Evolutionary conservation across 2,888 invertebrate genomes (phyloP), one percentile per base, ranked within the genome.

Genomic region (Drosophila phalerata): DNA sequence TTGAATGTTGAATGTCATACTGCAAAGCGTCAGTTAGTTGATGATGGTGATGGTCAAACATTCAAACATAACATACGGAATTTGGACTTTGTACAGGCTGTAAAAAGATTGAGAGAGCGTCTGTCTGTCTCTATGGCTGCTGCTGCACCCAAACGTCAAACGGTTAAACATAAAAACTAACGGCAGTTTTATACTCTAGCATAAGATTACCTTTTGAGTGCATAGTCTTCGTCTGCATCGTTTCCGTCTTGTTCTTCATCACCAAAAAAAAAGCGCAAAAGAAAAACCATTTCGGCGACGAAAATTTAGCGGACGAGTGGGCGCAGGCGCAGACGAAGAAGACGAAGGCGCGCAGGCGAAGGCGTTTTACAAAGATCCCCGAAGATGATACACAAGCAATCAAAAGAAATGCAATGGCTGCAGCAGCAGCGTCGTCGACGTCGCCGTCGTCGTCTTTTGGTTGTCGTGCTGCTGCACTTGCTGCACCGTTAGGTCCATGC

Each of bases 311-410:
- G 67, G 51, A 72, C 45, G 78, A 76, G 81, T 81, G 79, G 79
- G 83, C 79, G 80, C 67, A 60, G 56, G 49, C 75, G 60, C 55
- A 51, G 57, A 65, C 58, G 66, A 8, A 28, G 80, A 22, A 22
- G 22, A 22, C 22, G 22, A 22, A 69, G 55, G 55, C n/a, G 49
- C 75, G 63, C 51, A 51, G 61, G 68, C 58, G 66, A 52, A 71
- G 69, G 65, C 75, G 73, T 62, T 62, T 62, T 77, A 66, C 76
- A 60, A 57, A 76, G 86, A 84, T 84, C 68, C 77, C 79, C 79
- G 72, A 80, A 78, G 84, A 85, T 88, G 87, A 89, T 87, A 84
- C 89, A 85, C 82, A 87, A 87, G 85, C 85, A 89, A 88, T 89
- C 88, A 89, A 87, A 87, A 85, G 83, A 80, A 87, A 87, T 83